Conservation (phyloP, 2,113 vertebrate species). For the Oncorhynchus masou region DNA sequence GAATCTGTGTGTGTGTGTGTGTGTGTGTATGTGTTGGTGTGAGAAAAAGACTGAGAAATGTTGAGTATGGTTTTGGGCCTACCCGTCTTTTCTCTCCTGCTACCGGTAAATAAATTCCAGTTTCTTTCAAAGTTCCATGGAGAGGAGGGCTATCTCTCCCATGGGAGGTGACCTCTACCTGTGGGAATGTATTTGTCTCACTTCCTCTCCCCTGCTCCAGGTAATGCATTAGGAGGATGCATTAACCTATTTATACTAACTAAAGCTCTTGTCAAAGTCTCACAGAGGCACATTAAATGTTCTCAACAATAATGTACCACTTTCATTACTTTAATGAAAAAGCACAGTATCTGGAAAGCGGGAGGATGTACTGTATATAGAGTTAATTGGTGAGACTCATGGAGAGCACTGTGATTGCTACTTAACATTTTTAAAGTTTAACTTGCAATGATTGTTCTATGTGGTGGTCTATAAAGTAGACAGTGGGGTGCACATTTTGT, state of each 20-base stretch:
- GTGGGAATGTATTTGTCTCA: conserved; percentile 68
- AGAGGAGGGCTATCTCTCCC: conserved; percentile 50
- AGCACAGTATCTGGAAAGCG: no score
- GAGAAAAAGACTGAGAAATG: conserved; percentile 19
- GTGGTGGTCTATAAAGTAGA: no score
- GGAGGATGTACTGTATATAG: no score
- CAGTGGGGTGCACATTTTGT: no score
- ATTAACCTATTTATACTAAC: conserved; percentile 62
- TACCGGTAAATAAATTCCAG: conserved; percentile 15
- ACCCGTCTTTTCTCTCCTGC: conserved; percentile 35
- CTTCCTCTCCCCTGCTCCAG: conserved; percentile 39
- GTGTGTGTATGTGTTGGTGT: conserved; percentile 35
- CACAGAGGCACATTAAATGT: conserved; percentile 43
- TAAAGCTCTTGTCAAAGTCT: conserved; percentile 47
- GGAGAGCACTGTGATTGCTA: no score
- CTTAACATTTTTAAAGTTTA: no score
- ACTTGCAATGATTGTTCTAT: no score
- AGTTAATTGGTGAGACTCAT: no score
- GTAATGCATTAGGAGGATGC: conserved; percentile 41
- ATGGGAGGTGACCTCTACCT: conserved; percentile 61
- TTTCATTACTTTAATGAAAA: neutral
- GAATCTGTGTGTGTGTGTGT: conserved; percentile 7
- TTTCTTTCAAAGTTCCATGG: conserved; percentile 43
- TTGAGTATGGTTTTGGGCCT: conserved; percentile 57
- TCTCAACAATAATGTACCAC: conserved; percentile 31